Base-by-base conservation (phyloP, 30 jellyfish, hydroid and myxozoan genomes). In the Clytia hemisphaerica region DNA sequence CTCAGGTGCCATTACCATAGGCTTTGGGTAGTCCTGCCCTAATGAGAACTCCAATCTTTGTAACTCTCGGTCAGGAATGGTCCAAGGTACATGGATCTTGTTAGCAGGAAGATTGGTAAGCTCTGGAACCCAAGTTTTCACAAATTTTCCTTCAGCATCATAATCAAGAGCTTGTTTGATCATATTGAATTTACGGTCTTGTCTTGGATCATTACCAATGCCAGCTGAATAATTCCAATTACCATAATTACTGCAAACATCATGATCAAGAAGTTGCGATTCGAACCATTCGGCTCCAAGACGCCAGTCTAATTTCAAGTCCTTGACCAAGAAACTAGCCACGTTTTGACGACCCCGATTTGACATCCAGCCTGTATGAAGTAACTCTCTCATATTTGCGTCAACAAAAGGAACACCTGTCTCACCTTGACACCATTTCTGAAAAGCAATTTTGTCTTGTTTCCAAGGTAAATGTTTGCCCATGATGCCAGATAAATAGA, bases 241-340 rank as follows among this genome's bases (percentile, higher is more conserved):
- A 32, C 93, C 93, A 79, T 79, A 79, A 68, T 79, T 79, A 60
- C 85, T 68, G 51, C 93, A 79, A 4, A 79, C 93, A 62, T 79
- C 93, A 35, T 71, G 84, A 60, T 79, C 93, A 33, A 79, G 57
- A 2, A 79, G 87, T 80, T 57, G 15, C 10, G 93, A 79, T 37
- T 79, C 93, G 37, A 79, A 79, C 93, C 93, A 79, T n/a, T 79
- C 93, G 2, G 93, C 93, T 18, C 93, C 93, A 50, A 79, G 78
- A 73, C 93, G 58, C 93, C 93, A 79, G 36, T 79, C 93, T 25
- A 79, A 30, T n/a, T 77, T 72, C 27, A 79, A 79, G 36, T 79
- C 93, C 54, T 79, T 79, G 12, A 71, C 80, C 14, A 79, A 48
- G 46, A 79, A 79, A 55, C 93, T 79, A 0, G 93, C 93, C 1